These are phyloP conservation scores for Pseudonaja textilis DNA, from an alignment of 2,113 vertebrate species.

Conservation along the genomic window DNA sequence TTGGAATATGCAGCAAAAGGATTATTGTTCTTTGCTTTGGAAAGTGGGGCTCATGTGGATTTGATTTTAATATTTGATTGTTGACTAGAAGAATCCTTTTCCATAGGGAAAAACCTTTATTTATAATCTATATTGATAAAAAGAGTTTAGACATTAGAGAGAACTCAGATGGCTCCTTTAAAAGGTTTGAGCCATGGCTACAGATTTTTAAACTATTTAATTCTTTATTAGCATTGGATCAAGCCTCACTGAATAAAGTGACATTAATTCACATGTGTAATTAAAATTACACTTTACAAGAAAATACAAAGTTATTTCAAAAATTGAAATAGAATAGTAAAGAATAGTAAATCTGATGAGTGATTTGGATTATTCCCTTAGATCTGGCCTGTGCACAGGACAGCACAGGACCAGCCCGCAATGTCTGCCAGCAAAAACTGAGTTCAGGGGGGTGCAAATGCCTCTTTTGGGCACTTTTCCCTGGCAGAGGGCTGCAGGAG, in stretches of 20 bases:
- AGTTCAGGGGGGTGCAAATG: no score
- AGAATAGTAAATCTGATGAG: background rate
- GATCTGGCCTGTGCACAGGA: no score
- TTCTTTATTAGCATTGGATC: background rate
- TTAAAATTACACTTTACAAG: background rate
- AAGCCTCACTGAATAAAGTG: background rate
- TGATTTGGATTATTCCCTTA: background rate
- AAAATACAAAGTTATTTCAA: background rate
- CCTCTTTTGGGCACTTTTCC: no score
- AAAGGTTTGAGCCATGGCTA: background rate
- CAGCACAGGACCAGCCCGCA: no score
- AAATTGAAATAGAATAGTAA: background rate
- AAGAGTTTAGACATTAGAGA: background rate
- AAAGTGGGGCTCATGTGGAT: background rate
- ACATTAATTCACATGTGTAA: background rate
- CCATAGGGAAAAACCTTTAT: background rate
- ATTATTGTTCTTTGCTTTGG: background rate
- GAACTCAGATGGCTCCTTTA: background rate
- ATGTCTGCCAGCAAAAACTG: no score
- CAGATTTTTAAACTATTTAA: background rate
- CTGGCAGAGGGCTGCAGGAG: no score
- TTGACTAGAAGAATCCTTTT: background rate
- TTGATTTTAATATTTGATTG: background rate
- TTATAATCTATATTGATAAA: background rate
- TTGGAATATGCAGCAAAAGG: background rate